Evolutionary conservation across 1,140 invertebrate genomes (phyloP).

Genomic region (Phymastichus coffea): DNA sequence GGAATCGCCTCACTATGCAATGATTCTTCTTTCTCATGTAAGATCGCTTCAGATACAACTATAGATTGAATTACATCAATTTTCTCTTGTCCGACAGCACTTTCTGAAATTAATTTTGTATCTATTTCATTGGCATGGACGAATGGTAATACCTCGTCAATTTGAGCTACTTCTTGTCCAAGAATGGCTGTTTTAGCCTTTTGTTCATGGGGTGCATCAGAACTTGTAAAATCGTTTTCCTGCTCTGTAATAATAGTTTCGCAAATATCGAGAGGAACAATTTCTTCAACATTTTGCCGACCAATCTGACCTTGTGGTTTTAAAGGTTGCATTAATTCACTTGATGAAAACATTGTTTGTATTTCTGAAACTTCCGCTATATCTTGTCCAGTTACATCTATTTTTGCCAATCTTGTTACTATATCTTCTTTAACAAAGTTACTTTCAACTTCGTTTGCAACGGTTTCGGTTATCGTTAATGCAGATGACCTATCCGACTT

Average conservation of each 20-base stretch:
- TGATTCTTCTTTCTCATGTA: constrained; percentile 35
- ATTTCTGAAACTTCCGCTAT: constrained; percentile 40
- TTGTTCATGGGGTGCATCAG: constrained; percentile 28
- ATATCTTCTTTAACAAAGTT: constrained; percentile 22
- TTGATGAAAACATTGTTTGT: constrained; percentile 30
- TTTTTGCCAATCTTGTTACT: constrained; percentile 33
- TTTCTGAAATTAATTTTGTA: constrained; percentile 29
- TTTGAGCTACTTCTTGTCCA: constrained; percentile 46
- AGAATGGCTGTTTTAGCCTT: constrained; percentile 29
- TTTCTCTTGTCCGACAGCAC: constrained; percentile 33
- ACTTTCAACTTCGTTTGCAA: constrained; percentile 35
- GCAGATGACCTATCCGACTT: constrained; percentile 32
- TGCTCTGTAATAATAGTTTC: constrained; percentile 38
- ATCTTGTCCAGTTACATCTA: constrained; percentile 37
- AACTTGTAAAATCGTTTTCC: constrained; percentile 30
- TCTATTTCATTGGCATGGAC: constrained; percentile 32
- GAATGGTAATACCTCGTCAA: constrained; percentile 38
- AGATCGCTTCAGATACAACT: constrained; percentile 33
- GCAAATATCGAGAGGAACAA: constrained; percentile 35
- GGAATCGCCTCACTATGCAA: constrained; percentile 28
- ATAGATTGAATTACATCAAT: constrained; percentile 32
- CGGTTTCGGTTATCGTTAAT: constrained; percentile 33
- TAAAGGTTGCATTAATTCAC: constrained; percentile 22
- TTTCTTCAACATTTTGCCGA: constrained; percentile 34
- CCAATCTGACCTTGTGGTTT: constrained; percentile 25